Base-by-base conservation (phyloP, 2,888 invertebrate genomes). In the Tinea semifulvella region DNA sequence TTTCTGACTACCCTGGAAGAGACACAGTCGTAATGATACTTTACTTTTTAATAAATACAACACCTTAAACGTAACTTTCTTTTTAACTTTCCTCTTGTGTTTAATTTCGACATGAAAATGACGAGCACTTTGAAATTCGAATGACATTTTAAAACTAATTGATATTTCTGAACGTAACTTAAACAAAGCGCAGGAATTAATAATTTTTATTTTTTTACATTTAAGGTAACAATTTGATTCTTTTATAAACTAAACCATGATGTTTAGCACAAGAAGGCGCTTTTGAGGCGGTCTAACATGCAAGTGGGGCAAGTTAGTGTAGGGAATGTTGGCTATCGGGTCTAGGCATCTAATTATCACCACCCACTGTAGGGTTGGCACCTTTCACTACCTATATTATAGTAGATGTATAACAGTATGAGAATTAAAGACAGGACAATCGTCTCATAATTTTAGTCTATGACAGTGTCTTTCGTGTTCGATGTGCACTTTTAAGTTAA, bases 51-150 rank as follows among this genome's bases (percentile, higher is more conserved):
- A 13, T 31, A 36, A 18, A 6, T 4, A 36, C 2, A 43, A 45
- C 43, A 71, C 77, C 76, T 75, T 65, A 63, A 76, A 79, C 46
- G 70, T 66, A 47, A 79, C 76, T 61, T 61, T 68, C 63, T 72
- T 77, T 61, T 68, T 74, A 40, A 51, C 53, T 49, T 64, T 70
- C 53, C 63, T 65, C 51, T 56, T 70, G 50, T 68, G 69, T 56
- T 71, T 75, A 52, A 75, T 64, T 61, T 75, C 70, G 45, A 72
- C 71, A 56, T 67, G 66, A 51, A 68, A 57, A 55, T 62, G 61
- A 26, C 68, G 62, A 42, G 63, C 57, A 25, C 67, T 65, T 56
- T 63, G 71, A 52, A 63, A 63, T 55, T 75, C 71, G 48, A 63
- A 68, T 58, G 68, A 63, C 76, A 79, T 77, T 58, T 54, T 42